Percentiles rank a stretch among this genome's conserved stretches.
Conservation (phyloP, 2,888 invertebrate species). For the Agriotes lineatus region DNA sequence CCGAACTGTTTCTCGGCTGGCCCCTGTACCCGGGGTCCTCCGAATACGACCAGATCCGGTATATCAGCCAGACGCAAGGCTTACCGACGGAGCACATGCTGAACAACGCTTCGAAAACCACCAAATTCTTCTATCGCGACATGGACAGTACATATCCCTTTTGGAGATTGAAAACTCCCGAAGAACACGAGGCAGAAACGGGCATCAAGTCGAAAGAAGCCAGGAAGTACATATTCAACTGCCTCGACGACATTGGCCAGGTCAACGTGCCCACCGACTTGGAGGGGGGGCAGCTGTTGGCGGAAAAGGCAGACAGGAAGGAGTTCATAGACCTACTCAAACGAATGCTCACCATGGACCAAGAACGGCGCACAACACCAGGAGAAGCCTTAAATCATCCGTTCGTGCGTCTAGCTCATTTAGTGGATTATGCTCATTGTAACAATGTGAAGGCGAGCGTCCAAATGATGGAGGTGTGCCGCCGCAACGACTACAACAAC, state of each 20-base stretch:
- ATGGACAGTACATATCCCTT: constrained; percentile 92
- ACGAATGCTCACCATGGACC: constrained; percentile 98
- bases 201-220: constrained; percentile 99
- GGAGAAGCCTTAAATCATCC: constrained; percentile 96
- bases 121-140: constrained; percentile 97
- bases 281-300: constrained; percentile 95
- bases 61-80: constrained; percentile 83
- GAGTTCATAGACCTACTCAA: constrained; percentile 98
- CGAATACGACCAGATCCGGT: constrained; percentile 98
- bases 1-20: constrained; percentile 99
- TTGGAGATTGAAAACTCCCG: constrained; percentile 93
- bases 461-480: constrained; percentile 95
- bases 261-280: constrained; percentile 97
- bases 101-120: constrained; percentile 96
- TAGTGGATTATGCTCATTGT: constrained; percentile 96
- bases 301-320: constrained; percentile 96
- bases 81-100: constrained; percentile 98
- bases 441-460: constrained; percentile 97
- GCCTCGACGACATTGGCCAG: constrained; percentile 97
- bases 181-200: constrained; percentile 98
- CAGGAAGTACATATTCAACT: constrained; percentile 99
- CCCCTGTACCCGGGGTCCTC: constrained; percentile 99
- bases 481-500: constrained; percentile 67
- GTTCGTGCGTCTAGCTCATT: constrained; percentile 92
- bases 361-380: constrained; percentile 95